Percentiles rank a stretch among this genome's conserved stretches.
Evolutionary conservation across 2,113 vertebrate species (phyloP).

Genomic region (Carassius auratus): DNA sequence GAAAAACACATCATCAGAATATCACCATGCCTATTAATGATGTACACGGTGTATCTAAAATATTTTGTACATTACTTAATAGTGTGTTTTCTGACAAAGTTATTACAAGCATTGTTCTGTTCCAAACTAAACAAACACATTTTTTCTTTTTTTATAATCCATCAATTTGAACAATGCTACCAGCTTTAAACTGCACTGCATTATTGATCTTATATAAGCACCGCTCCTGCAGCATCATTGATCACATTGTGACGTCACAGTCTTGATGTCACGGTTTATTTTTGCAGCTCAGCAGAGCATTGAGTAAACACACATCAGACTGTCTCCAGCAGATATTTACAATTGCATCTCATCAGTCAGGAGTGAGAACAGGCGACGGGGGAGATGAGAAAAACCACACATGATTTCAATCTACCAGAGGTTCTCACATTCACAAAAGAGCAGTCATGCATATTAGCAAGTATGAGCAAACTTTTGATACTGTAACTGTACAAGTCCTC

Average conservation of each 20-base stretch:
- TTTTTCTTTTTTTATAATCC: not conserved
- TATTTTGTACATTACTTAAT: too few species aligned
- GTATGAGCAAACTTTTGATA: slow-evolving; percentile 60
- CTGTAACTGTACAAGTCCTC: slow-evolving; percentile 42
- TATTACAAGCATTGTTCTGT: not conserved
- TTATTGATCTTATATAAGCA: not conserved
- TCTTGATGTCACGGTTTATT: slow-evolving; percentile 31
- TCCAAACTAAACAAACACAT: not conserved
- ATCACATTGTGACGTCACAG: not conserved
- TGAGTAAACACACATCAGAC: slow-evolving; percentile 33
- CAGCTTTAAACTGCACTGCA: not conserved
- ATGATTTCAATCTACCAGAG: slow-evolving; percentile 67
- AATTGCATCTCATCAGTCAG: slow-evolving; percentile 28
- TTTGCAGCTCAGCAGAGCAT: slow-evolving; percentile 17
- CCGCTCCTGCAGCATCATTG: not conserved
- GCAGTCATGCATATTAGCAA: slow-evolving; percentile 66
- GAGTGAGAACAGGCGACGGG: slow-evolving; percentile 44
- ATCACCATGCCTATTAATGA: too few species aligned
- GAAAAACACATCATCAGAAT: too few species aligned
- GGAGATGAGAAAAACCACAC: slow-evolving; percentile 60
- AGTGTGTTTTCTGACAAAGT: not conserved
- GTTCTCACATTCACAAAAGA: slow-evolving; percentile 65
- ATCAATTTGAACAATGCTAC: not conserved
- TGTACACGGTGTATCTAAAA: too few species aligned
- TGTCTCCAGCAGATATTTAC: slow-evolving; percentile 34